Percentiles rank a stretch among this genome's conserved stretches.
phyloP scores from a whole-genome alignment of 2,888 invertebrate genomes.

The Clivina fossor region DNA sequence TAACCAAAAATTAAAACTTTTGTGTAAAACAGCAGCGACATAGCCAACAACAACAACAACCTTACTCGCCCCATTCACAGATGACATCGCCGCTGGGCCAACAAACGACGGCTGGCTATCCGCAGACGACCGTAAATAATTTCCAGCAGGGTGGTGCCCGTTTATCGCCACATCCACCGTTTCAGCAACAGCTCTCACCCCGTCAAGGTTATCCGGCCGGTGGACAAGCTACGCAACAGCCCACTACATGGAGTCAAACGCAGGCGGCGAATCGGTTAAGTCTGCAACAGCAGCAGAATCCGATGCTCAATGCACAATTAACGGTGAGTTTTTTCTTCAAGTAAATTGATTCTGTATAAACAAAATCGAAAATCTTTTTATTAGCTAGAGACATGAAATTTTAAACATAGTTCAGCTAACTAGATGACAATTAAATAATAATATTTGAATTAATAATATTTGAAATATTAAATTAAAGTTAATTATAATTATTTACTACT shows the following conservation, averaged over 20 bases:
- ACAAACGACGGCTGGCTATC: conserved; percentile 46
- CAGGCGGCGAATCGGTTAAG: conserved; percentile 61
- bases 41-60: conserved; percentile 46
- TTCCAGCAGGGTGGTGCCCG: conserved; percentile 54
- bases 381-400: background rate
- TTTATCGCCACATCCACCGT: conserved; percentile 61
- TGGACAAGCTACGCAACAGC: conserved; percentile 42
- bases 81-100: conserved; percentile 51
- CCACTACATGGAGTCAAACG: conserved; percentile 50
- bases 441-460: too few relatives aligned
- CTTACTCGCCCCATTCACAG: conserved; percentile 55
- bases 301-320: conserved; percentile 85
- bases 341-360: too few relatives aligned
- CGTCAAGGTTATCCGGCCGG: conserved; percentile 51
- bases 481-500: conserved; percentile 20
- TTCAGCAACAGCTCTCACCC: conserved; percentile 60
- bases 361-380: conserved; percentile 7
- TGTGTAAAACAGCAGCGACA: too few relatives aligned
- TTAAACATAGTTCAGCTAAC: too few relatives aligned
- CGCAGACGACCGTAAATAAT: conserved; percentile 47
- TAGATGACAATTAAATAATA: too few relatives aligned
- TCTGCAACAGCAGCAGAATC: conserved; percentile 78
- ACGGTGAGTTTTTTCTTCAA: conserved; percentile 67
- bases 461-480: too few relatives aligned
- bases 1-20: too few relatives aligned